Base-by-base conservation (phyloP, 2,888 invertebrate species). In the Chymomyza procnemis region DNA sequence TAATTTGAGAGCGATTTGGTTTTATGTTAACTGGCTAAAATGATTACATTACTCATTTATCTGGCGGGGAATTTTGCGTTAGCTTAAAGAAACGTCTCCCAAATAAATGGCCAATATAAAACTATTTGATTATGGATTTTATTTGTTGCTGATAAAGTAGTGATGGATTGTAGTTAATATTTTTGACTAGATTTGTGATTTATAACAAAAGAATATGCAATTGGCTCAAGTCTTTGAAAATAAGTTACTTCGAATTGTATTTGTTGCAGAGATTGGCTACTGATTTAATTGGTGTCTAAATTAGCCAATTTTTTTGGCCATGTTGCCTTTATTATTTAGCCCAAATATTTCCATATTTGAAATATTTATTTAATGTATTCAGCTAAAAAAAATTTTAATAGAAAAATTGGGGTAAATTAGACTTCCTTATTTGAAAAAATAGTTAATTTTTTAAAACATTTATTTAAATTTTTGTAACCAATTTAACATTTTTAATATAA, bases 1-100 rank as follows among this genome's bases (percentile, higher is more conserved):
- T 72, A 82, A 82, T 76, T 82, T 67, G 66, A 69, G 62, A 76
- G 52, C 47, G 64, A 81, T 80, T 85, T 63, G 61, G 16, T 41
- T 41, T 41, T 41, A 41, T 41, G 34, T 41, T 41, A 41, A 41
- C 34, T 41, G 34, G 34, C 12, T 41, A 41, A 5, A 41, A 41
- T 12, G 34, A 41, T 41, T 41, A 41, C 34, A 12, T 12, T 3
- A 41, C 34, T 41, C 34, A 41, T 41, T 41, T 41, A 41, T 41
- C 34, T 41, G 34, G 12, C 34, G 9, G 34, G 12, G 6, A 41
- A 12, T 41, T 41, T 5, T 41, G 12, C 12, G 34, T 41, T 12
- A 41, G 34, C 34, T 41, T 12, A 41, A 41, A 12, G 34, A 41
- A 41, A 41, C 6, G 34, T 12, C 12, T 9, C 12, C 12, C 3